These are phyloP conservation scores for Campoplex nolae DNA, from an alignment of 2,888 invertebrate genomes.

Conservation along the genomic window DNA sequence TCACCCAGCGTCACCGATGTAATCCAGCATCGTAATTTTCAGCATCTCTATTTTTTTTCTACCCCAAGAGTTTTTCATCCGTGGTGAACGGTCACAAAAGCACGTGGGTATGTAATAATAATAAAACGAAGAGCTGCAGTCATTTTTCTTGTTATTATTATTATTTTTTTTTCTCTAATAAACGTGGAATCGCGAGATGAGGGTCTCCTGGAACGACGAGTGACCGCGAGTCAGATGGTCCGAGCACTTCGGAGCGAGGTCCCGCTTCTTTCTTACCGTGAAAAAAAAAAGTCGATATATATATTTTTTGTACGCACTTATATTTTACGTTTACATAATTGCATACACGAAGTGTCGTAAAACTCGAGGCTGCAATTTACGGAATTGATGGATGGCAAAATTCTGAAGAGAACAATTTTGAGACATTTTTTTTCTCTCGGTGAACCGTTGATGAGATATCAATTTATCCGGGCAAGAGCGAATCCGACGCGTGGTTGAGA, in stretches of 20 bases:
- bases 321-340: neutral
- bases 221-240: neutral
- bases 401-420: neutral
- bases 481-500: neutral
- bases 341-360: neutral
- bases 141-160: neutral
- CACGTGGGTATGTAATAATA: neutral
- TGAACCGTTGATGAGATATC: neutral
- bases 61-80: constrained; percentile 36
- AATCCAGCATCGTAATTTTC: constrained; percentile 83
- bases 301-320: neutral
- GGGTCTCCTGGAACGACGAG: neutral
- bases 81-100: neutral
- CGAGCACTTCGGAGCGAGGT: neutral
- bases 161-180: neutral
- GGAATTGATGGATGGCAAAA: neutral
- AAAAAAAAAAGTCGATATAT: neutral
- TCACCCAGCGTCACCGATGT: constrained; percentile 83
- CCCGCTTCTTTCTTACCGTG: neutral
- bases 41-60: constrained; percentile 74
- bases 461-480: neutral
- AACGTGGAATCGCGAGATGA: neutral
- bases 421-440: neutral
- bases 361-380: neutral
- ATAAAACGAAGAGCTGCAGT: constrained; percentile 9